Percentiles rank a stretch among this genome's conserved stretches.
These are phyloP conservation scores for Poeciliopsis paucimaculata DNA, from an alignment of 2,797 vertebrate genomes.

Conservation along the genomic window DNA sequence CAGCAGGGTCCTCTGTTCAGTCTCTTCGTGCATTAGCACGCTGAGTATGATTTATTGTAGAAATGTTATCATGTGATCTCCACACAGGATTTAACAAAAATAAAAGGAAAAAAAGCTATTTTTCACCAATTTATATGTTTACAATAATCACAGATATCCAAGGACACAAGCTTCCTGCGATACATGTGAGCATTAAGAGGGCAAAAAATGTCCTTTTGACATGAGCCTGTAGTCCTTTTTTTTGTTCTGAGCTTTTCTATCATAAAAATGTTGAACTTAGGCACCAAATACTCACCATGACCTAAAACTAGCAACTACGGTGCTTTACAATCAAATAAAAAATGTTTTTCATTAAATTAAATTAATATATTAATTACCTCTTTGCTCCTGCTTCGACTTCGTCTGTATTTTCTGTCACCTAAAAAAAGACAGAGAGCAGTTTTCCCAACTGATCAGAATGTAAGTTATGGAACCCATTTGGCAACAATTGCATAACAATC, in stretches of 20 bases:
- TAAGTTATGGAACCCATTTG: neutral
- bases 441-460: neutral
- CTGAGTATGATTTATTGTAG: conserved; percentile 99
- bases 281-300: conserved; percentile 91
- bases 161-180: conserved; percentile 62
- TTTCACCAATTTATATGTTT: conserved; percentile 72
- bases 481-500: conserved; percentile 1
- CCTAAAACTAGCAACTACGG: conserved; percentile 66
- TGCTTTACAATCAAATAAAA: conserved; percentile 50
- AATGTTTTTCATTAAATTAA: conserved; percentile 69
- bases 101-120: conserved; percentile 79
- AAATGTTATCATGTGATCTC: conserved; percentile 99
- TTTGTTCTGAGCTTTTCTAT: conserved; percentile 28
- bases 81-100: conserved; percentile 93
- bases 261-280: conserved; percentile 37
- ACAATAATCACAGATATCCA: conserved; percentile 73
- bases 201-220: conserved; percentile 50
- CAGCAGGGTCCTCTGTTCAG: conserved; percentile 99
- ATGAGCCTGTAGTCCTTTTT: conserved; percentile 72
- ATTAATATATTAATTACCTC: conserved; percentile 94
- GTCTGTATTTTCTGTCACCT: conserved; percentile 92
- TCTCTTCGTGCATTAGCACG: conserved; percentile 99
- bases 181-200: conserved; percentile 60
- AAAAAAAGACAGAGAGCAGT: conserved; percentile 31
- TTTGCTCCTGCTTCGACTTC: conserved; percentile 99